Conservation (phyloP, 2,113 vertebrate genomes). For the Gnathonemus longibarbis region DNA sequence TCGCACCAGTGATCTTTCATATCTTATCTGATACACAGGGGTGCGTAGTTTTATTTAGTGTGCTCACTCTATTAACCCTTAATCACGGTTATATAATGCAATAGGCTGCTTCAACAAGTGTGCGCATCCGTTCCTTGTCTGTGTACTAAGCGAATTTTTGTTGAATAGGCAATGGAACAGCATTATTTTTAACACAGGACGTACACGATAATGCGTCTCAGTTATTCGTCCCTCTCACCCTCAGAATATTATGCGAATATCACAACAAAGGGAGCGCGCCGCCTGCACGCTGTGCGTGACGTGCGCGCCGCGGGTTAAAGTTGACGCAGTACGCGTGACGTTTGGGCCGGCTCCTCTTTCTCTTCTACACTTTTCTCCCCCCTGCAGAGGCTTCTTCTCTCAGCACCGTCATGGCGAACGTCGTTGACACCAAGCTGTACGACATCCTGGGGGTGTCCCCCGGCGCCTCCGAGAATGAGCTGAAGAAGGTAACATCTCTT, state of each 20-base stretch:
- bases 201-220: background rate
- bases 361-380: slow-evolving; percentile 25
- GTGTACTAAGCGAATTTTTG: background rate
- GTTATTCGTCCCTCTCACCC: background rate
- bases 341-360: slow-evolving; percentile 24
- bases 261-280: background rate
- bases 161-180: background rate
- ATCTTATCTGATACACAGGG: background rate
- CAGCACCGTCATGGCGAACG: slow-evolving; percentile 78
- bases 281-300: background rate
- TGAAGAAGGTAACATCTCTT: slow-evolving; percentile 74
- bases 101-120: background rate
- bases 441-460: slow-evolving; percentile 88
- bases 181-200: background rate
- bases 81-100: background rate
- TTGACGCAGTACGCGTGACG: slow-evolving; percentile 7
- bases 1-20: background rate
- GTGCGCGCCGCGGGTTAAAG: background rate
- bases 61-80: background rate
- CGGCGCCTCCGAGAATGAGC: slow-evolving; percentile 82
- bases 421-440: slow-evolving; percentile 86
- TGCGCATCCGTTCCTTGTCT: background rate
- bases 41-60: background rate
- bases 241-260: background rate
- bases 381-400: slow-evolving; percentile 44